phyloP scores from a whole-genome alignment of 2,797 vertebrate species.

The Gorsachius magnificus region DNA sequence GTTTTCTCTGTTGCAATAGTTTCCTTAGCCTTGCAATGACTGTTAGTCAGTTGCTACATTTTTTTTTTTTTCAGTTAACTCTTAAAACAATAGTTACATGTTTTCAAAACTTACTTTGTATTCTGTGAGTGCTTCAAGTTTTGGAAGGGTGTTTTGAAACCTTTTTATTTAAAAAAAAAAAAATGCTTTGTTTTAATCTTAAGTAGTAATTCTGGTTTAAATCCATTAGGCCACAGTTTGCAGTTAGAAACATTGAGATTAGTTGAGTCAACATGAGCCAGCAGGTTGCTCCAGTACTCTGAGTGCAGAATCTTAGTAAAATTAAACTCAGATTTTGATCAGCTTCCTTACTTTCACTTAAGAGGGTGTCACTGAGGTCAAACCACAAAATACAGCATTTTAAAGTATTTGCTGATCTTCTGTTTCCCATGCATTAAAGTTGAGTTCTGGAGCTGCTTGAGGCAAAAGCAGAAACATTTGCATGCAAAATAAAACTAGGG shows the following conservation, averaged over 20 bases:
- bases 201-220: background rate
- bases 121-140: background rate
- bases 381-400: background rate
- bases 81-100: background rate
- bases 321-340: background rate
- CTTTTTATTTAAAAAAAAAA: background rate
- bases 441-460: background rate
- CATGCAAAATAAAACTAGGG: background rate
- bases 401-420: background rate
- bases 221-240: background rate
- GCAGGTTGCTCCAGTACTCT: background rate
- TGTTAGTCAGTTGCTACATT: background rate
- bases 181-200: background rate
- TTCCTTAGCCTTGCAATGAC: background rate
- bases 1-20: background rate
- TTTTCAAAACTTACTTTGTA: background rate
- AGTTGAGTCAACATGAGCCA: background rate
- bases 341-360: background rate
- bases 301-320: background rate
- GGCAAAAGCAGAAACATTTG: background rate
- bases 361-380: background rate
- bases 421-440: background rate
- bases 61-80: background rate
- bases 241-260: background rate
- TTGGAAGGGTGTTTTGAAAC: background rate